Base-by-base conservation (phyloP, 1,140 invertebrate species). In the Pseudomyrmex concolor region DNA sequence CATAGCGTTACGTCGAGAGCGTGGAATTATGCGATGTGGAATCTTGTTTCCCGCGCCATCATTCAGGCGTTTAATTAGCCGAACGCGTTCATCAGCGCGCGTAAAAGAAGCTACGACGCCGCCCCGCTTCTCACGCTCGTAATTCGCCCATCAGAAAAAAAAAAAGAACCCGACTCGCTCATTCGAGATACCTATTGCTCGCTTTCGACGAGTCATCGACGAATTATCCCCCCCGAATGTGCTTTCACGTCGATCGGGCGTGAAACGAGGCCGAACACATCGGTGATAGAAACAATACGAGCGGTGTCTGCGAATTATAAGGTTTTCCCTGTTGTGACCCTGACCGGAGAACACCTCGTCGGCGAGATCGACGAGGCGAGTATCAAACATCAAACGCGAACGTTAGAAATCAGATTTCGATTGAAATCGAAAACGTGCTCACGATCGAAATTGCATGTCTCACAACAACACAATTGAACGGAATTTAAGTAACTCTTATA, bases 151-250 rank as follows among this genome's bases (percentile, higher is more conserved):
- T 71, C 34, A 54, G 70, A n/a, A 34, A 34, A 34, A 34, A 7
- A 0, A 34, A 34, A 34, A 34, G 34, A 34, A 34, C 34, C 34
- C 5, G 54, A 34, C 67, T 76, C 66, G 78, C 68, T n/a, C 8
- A 17, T 76, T 63, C 8, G 59, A 10, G n/a, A n/a, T n/a, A n/a
- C n/a, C n/a, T n/a, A n/a, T 45, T 51, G 22, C 62, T 64, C 71
- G 77, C 84, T 86, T 92, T 89, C 89, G 88, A 84, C 89, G 88
- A 84, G 87, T 74, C 59, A 76, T 34, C 62, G 25, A 22, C 71
- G 76, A 82, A 86, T 89, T 83, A 83, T 59, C 48, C 62, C 34
- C 25, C 0, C 34, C 4, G 5, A 7, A 7, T 34, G 81, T 90
- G 87, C 86, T 85, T 89, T 89, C 89, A 90, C 90, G 34, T 34